A percentile compares a stretch with the other conserved stretches of the same genome.
Conservation (phyloP, 2,113 vertebrate genomes). For the Gymnarchus niloticus region DNA sequence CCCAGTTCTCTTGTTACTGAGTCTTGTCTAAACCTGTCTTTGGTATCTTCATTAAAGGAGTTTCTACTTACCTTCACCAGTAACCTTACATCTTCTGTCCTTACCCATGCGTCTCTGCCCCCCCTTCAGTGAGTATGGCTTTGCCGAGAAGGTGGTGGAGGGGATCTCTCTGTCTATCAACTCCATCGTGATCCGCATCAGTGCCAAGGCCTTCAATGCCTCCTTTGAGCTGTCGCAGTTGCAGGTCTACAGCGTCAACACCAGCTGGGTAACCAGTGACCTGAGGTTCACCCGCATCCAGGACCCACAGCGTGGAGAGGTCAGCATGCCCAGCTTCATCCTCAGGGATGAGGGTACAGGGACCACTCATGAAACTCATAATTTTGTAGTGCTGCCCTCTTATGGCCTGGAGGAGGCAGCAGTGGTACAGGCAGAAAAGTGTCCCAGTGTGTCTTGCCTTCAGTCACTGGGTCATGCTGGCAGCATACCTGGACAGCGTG, state of each 20-base stretch:
- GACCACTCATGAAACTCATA: background rate
- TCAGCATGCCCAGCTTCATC: slow-evolving; percentile 36
- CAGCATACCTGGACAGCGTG: background rate
- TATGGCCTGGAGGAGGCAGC: background rate
- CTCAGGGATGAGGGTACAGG: background rate
- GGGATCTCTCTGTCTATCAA: slow-evolving; percentile 93
- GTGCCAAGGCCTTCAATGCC: slow-evolving; percentile 95
- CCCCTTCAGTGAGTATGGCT: slow-evolving; percentile 85
- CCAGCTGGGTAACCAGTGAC: slow-evolving; percentile 84
- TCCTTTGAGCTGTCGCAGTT: slow-evolving; percentile 97
- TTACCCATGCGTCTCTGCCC: background rate
- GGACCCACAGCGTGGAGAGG: slow-evolving; percentile 87
- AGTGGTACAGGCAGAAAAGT: background rate
- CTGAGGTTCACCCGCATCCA: slow-evolving; percentile 86
- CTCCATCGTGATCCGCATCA: slow-evolving; percentile 92
- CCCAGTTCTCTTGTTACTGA: too few species aligned
- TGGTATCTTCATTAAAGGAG: too few species aligned
- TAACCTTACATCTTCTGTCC: background rate
- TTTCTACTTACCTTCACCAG: background rate
- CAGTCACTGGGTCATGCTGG: background rate
- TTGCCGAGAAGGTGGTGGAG: slow-evolving; percentile 98
- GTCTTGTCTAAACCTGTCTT: background rate
- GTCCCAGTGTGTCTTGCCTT: background rate
- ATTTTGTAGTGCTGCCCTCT: background rate
- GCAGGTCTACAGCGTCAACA: slow-evolving; percentile 93